A percentile compares a stretch with the other conserved stretches of the same genome.
These are phyloP conservation scores for Microhierax caerulescens DNA, from an alignment of 2,797 vertebrate genomes.

Conservation along the genomic window DNA sequence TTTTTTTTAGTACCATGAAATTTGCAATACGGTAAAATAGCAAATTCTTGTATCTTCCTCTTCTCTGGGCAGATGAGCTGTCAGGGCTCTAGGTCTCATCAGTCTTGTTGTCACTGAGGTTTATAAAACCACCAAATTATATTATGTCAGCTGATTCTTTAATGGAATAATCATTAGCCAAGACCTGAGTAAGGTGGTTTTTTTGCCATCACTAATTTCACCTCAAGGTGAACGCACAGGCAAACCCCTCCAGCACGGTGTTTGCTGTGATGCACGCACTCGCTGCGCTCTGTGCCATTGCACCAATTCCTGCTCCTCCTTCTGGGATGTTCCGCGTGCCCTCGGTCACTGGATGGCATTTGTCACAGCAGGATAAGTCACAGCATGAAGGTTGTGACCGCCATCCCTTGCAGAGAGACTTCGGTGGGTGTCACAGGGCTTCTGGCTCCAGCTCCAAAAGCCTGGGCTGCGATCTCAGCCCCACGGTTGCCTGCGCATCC, in stretches of 20 bases:
- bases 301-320: not conserved
- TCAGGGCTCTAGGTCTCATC: constrained; percentile 11
- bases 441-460: not conserved
- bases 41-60: not conserved
- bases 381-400: rapidly evolving
- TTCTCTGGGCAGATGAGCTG: not conserved
- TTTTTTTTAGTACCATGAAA: not conserved
- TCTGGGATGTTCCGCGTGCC: rapidly evolving
- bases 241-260: rapidly evolving
- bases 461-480: rapidly evolving
- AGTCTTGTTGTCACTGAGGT: constrained; percentile 24
- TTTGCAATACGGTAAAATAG: not conserved
- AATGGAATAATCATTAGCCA: constrained; percentile 45
- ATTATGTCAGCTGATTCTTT: constrained; percentile 46
- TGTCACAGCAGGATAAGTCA: not conserved
- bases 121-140: constrained; percentile 55
- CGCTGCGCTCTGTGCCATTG: rapidly evolving
- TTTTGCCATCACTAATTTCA: constrained; percentile 4
- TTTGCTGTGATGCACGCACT: not conserved
- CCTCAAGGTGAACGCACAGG: constrained; percentile 13
- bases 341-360: rapidly evolving
- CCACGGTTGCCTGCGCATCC: rapidly evolving
- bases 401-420: not conserved
- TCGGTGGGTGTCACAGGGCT: rapidly evolving
- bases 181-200: constrained; percentile 54